Percentiles rank a stretch among this genome's conserved stretches.
These are phyloP conservation scores for Drosophila neocordata DNA, from an alignment of 1,140 invertebrate species.

Conservation along the genomic window DNA sequence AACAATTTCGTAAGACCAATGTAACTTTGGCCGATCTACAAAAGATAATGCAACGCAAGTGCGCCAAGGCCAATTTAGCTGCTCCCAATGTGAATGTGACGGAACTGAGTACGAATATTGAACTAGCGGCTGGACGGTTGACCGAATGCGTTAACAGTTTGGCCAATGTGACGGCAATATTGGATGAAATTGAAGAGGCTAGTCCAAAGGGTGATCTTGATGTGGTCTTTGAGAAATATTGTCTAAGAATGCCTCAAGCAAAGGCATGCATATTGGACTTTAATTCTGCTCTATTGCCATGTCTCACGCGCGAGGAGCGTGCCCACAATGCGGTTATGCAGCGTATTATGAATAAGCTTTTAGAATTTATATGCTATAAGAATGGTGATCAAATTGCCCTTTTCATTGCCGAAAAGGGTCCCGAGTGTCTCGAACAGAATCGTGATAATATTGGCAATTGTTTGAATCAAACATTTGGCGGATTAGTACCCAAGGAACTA, in stretches of 20 bases:
- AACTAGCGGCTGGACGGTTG: conserved; percentile 45
- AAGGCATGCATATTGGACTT: conserved; percentile 86
- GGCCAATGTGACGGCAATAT: conserved; percentile 84
- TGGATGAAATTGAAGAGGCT: conserved; percentile 85
- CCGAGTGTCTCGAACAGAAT: conserved; percentile 87
- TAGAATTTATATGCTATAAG: conserved; percentile 90
- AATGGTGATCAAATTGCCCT: conserved; percentile 92
- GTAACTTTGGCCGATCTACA: conserved; percentile 49
- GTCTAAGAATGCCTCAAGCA: conserved; percentile 85
- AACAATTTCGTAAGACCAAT: conserved; percentile 38
- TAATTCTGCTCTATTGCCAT: conserved; percentile 85
- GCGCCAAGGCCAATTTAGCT: conserved; percentile 49
- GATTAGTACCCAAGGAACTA: conserved; percentile 82
- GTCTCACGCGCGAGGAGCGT: conserved; percentile 86
- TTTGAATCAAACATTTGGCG: conserved; percentile 85
- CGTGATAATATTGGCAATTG: conserved; percentile 86
- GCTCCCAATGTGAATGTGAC: conserved; percentile 30
- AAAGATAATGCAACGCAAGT: conserved; percentile 59
- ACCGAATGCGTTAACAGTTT: conserved; percentile 83
- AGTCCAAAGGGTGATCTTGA: conserved; percentile 86
- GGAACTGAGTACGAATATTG: conserved; percentile 35
- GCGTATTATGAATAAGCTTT: conserved; percentile 87
- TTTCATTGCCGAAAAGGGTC: conserved; percentile 90
- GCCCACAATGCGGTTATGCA: conserved; percentile 83
- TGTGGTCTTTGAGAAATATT: conserved; percentile 84